Percentiles rank a stretch among this genome's conserved stretches.
Evolutionary conservation across 2,797 vertebrate genomes (phyloP).

Genomic region (Parauchenoglanis ngamensis): DNA sequence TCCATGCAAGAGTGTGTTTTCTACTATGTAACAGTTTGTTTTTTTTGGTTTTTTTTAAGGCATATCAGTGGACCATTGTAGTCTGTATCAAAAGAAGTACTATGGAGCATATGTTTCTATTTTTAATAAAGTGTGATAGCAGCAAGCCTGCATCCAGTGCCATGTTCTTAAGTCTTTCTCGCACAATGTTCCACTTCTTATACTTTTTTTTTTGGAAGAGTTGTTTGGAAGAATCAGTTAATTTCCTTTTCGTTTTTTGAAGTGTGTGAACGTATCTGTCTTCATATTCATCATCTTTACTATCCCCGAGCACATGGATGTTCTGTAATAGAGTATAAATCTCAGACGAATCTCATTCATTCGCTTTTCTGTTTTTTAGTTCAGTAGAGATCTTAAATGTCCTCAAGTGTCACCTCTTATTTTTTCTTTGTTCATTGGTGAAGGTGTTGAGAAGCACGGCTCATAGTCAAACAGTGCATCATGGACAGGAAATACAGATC

Average conservation of each 20-base stretch:
- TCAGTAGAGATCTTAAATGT: not conserved
- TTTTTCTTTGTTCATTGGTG: not conserved
- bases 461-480: slow-evolving; percentile 8
- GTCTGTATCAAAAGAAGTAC: slow-evolving; percentile 73
- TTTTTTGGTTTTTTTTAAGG: slow-evolving; percentile 57
- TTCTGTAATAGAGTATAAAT: not conserved
- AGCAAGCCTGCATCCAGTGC: slow-evolving; percentile 63
- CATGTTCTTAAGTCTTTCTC: slow-evolving; percentile 50
- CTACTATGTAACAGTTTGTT: slow-evolving; percentile 65
- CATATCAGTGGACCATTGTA: slow-evolving; percentile 74
- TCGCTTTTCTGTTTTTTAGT: not conserved
- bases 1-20: slow-evolving; percentile 59
- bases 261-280: not conserved
- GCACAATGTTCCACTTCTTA: not conserved
- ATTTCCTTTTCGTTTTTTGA: not conserved
- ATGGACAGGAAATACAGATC: slow-evolving; percentile 30
- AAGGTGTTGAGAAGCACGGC: slow-evolving; percentile 17
- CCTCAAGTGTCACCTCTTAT: not conserved
- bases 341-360: not conserved
- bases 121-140: slow-evolving; percentile 78
- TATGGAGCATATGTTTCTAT: slow-evolving; percentile 76
- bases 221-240: not conserved
- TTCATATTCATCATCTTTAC: not conserved
- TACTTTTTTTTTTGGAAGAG: not conserved
- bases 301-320: not conserved